Conservation (phyloP, 2,113 vertebrate species). For the Etheostoma cragini region DNA sequence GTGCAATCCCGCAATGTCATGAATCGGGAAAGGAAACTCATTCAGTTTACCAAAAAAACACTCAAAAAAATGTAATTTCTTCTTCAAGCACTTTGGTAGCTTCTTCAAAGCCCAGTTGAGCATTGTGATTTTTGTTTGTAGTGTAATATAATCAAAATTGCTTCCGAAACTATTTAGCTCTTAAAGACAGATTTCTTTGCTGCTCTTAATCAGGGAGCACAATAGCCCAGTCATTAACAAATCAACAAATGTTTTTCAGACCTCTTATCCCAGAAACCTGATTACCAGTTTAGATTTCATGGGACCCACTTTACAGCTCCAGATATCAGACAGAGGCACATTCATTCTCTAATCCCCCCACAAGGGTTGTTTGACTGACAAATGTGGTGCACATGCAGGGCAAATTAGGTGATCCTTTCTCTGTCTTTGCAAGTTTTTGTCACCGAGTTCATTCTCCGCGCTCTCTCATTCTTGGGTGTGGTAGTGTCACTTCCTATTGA, state of each 20-base stretch:
- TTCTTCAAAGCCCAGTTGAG: neutral
- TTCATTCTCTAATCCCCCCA: conserved; percentile 47
- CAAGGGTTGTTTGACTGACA: conserved; percentile 31
- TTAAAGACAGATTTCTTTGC: conserved; percentile 1
- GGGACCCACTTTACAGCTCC: conserved; percentile 47
- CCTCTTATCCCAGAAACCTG: conserved; percentile 60
- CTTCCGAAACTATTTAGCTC: conserved; percentile 18
- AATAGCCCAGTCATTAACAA: conserved; percentile 37
- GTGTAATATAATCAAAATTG: neutral
- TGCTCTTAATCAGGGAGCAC: conserved; percentile 21
- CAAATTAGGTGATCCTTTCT: conserved; percentile 50
- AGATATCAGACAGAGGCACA: conserved; percentile 24
- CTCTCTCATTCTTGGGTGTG: conserved; percentile 36
- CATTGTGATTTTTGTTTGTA: conserved; percentile 7
- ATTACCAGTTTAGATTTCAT: conserved; percentile 66
- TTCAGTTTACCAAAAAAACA: neutral
- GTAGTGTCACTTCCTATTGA: conserved; percentile 51
- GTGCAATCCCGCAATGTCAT: neutral
- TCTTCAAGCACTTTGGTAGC: neutral
- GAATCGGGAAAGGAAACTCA: neutral
- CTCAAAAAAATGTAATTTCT: neutral
- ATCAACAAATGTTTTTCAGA: conserved; percentile 41
- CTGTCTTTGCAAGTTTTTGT: conserved; percentile 53
- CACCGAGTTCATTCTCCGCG: conserved; percentile 46
- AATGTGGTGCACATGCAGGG: conserved; percentile 23